A percentile compares a stretch with the other conserved stretches of the same genome.
phyloP scores from a whole-genome alignment of 2,888 invertebrate genomes.

The Oxycera nigricornis region DNA sequence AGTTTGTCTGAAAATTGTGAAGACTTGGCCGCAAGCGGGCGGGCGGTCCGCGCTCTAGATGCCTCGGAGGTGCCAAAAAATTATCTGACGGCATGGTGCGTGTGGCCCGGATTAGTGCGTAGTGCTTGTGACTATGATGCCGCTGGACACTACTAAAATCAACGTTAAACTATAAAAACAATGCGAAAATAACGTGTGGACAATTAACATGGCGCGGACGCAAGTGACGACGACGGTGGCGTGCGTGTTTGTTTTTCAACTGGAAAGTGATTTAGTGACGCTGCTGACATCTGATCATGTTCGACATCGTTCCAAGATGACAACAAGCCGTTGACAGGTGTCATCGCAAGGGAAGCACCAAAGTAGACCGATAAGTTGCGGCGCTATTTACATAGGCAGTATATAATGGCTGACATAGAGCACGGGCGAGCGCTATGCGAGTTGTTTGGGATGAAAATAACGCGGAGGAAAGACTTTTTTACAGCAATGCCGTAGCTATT shows the following conservation, averaged over 20 bases:
- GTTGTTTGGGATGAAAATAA: not conserved
- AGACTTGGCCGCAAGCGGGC: not conserved
- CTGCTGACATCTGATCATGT: slow-evolving; percentile 44
- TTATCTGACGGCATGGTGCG: not conserved
- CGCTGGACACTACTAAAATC: not conserved
- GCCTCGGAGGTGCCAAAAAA: not conserved
- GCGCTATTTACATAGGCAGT: slow-evolving; percentile 12
- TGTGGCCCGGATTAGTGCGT: slow-evolving; percentile 2
- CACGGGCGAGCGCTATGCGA: not conserved
- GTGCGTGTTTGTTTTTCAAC: slow-evolving; percentile 23
- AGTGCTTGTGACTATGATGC: slow-evolving; percentile 30
- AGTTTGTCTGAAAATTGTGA: not conserved
- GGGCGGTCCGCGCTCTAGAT: not conserved
- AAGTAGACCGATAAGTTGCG: slow-evolving; percentile 21
- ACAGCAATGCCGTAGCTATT: not conserved
- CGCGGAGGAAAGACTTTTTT: not conserved
- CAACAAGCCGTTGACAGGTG: slow-evolving; percentile 42
- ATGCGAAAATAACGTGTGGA: slow-evolving; percentile 28
- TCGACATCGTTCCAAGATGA: slow-evolving; percentile 44
- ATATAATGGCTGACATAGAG: slow-evolving; percentile 1
- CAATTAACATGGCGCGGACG: slow-evolving; percentile 9
- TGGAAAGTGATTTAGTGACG: slow-evolving; percentile 37
- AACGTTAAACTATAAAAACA: not conserved
- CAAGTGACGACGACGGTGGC: slow-evolving; percentile 24
- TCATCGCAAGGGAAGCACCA: slow-evolving; percentile 32